Conservation (phyloP, 2,113 vertebrate species). For the Coturnix japonica region DNA sequence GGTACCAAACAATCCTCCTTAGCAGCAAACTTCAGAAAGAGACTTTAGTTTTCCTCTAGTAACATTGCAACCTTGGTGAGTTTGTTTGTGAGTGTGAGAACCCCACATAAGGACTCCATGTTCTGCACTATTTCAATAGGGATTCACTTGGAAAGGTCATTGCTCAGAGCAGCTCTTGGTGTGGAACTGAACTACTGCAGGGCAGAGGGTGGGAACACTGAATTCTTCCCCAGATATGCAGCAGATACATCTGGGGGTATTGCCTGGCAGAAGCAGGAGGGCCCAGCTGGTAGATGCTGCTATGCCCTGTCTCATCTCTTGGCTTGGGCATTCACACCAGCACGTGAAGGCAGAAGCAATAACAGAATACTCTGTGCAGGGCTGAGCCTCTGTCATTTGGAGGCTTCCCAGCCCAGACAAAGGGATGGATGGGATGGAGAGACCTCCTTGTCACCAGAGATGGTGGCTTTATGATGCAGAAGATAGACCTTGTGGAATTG, state of each 20-base stretch:
- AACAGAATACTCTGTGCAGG: not conserved
- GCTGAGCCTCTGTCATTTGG: not conserved
- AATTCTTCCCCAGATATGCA: not conserved
- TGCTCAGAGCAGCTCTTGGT: not conserved
- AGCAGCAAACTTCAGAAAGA: not conserved
- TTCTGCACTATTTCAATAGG: not conserved
- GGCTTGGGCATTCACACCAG: not conserved
- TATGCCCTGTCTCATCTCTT: not conserved
- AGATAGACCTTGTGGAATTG: not conserved
- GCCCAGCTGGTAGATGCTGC: not conserved
- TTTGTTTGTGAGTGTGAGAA: not conserved
- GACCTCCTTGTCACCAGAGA: not conserved
- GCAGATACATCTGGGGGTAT: not conserved
- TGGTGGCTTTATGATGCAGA: not conserved
- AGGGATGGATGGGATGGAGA: not conserved
- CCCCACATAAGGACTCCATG: accelerated
- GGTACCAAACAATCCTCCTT: not conserved
- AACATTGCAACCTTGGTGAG: not conserved
- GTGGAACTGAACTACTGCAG: not conserved
- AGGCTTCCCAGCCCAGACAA: not conserved
- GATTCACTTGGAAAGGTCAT: not conserved
- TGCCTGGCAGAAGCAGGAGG: not conserved
- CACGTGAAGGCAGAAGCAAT: not conserved
- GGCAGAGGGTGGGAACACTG: not conserved
- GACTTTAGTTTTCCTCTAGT: not conserved